phyloP scores from a whole-genome alignment of 2,113 vertebrate species.

The Narcine bancroftii region DNA sequence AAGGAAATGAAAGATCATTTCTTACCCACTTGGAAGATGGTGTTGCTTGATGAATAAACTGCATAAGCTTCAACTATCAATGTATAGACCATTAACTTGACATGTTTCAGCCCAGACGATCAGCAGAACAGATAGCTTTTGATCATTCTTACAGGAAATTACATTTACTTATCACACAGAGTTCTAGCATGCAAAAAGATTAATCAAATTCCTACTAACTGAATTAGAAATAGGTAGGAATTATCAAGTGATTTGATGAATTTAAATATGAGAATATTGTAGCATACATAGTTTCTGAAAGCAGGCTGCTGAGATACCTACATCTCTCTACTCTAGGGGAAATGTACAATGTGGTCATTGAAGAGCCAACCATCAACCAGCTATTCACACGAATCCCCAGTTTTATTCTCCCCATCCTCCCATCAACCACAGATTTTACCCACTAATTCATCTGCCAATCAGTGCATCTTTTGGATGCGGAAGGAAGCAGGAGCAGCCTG shows the following conservation, averaged over 20 bases:
- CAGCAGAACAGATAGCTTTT: neutral
- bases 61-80: slow-evolving; percentile 8
- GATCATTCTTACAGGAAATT: neutral
- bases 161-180: neutral
- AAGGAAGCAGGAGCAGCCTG: too few relatives aligned
- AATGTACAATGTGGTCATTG: neutral
- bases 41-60: slow-evolving; percentile 16
- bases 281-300: too few relatives aligned
- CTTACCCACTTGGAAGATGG: neutral
- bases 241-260: neutral
- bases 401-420: too few relatives aligned
- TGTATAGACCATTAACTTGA: neutral
- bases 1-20: slow-evolving; percentile 11
- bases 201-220: neutral
- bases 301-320: neutral
- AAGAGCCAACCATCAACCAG: too few relatives aligned
- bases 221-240: neutral
- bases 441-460: too few relatives aligned
- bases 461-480: too few relatives aligned
- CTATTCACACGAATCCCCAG: too few relatives aligned
- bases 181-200: neutral
- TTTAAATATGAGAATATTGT: neutral
- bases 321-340: neutral
- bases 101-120: neutral
- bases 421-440: too few relatives aligned